These are phyloP conservation scores for Antheraea pernyi DNA, from an alignment of 1,140 invertebrate genomes.

Conservation along the genomic window DNA sequence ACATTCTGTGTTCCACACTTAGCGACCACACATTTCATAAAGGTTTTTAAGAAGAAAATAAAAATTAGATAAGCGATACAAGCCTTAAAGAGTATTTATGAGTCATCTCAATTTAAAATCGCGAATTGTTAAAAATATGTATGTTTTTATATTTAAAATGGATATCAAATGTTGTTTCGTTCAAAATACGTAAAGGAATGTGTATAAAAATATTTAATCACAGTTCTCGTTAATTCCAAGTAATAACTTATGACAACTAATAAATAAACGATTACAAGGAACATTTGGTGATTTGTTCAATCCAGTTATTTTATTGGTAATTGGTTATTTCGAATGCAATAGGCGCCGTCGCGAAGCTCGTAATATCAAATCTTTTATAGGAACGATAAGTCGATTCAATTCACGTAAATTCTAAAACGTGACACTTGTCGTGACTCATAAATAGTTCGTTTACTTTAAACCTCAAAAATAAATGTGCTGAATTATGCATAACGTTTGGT, in stretches of 20 bases:
- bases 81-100: no score
- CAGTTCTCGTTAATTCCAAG: neutral
- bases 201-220: neutral
- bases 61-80: no score
- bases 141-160: neutral
- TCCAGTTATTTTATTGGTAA: conserved; percentile 19
- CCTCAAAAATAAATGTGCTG: conserved; percentile 21
- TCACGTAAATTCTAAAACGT: conserved; percentile 34
- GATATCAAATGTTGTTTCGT: no score
- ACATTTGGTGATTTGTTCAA: neutral
- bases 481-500: neutral
- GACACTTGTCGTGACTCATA: conserved; percentile 37
- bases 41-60: conserved; percentile 6
- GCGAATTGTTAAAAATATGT: no score
- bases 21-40: conserved; percentile 12
- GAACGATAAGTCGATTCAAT: conserved; percentile 25
- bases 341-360: conserved; percentile 21
- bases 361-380: conserved; percentile 22
- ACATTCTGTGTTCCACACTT: conserved; percentile 14
- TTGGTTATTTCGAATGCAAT: conserved; percentile 32
- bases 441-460: conserved; percentile 35
- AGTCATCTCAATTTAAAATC: no score
- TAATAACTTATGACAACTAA: neutral
- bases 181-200: no score
- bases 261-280: neutral